These are phyloP conservation scores for Heliothis subflexa DNA, from an alignment of 1,140 invertebrate genomes.

Conservation along the genomic window DNA sequence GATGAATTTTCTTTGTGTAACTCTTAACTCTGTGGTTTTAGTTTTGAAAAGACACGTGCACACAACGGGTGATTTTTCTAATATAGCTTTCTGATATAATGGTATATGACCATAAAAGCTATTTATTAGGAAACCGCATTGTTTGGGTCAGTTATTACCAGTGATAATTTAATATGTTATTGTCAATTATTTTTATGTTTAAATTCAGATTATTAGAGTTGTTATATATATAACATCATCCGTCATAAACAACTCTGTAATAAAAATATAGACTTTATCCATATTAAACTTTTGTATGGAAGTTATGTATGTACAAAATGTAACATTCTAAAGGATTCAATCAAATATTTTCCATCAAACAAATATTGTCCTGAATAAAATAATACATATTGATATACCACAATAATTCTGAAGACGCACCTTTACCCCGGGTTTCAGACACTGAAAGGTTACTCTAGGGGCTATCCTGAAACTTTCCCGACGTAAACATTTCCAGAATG, in stretches of 20 bases:
- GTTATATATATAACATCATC: too few relatives aligned
- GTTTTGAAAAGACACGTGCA: slow-evolving; percentile 34
- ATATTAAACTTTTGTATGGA: too few relatives aligned
- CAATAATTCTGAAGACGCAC: neutral
- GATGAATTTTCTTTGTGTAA: slow-evolving; percentile 31
- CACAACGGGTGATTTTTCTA: neutral
- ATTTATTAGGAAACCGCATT: too few relatives aligned
- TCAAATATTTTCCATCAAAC: neutral
- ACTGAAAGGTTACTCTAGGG: slow-evolving; percentile 26
- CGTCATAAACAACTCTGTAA: too few relatives aligned
- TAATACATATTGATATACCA: too few relatives aligned
- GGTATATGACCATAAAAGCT: neutral
- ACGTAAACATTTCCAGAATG: slow-evolving; percentile 59
- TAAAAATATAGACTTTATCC: too few relatives aligned
- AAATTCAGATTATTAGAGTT: too few relatives aligned
- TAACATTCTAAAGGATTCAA: neutral
- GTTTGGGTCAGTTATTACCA: too few relatives aligned
- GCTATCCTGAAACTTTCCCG: slow-evolving; percentile 59
- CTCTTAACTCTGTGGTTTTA: slow-evolving; percentile 6
- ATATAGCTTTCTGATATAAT: neutral
- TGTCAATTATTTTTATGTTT: too few relatives aligned
- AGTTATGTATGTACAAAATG: too few relatives aligned
- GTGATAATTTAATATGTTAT: too few relatives aligned
- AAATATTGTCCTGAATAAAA: neutral
- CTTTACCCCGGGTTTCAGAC: neutral